A percentile compares a stretch with the other conserved stretches of the same genome.
These are phyloP conservation scores for Syngnathoides biaculeatus DNA, from an alignment of 2,113 vertebrate species.

Conservation along the genomic window DNA sequence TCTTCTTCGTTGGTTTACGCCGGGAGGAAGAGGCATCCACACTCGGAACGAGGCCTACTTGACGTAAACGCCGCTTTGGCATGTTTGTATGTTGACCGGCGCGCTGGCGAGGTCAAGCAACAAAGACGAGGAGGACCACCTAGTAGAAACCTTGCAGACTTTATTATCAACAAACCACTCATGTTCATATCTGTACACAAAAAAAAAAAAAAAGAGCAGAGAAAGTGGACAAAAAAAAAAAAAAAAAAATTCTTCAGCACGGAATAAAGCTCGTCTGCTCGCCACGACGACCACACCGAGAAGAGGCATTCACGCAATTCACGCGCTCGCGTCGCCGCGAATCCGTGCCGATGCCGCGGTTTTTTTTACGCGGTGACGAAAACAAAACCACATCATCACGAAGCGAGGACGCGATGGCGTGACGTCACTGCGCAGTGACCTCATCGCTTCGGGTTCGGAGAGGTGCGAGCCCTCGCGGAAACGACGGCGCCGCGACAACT, in stretches of 20 bases:
- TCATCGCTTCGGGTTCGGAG: neutral
- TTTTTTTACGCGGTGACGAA: neutral
- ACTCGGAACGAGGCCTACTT: too few relatives aligned
- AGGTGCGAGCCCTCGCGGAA: too few relatives aligned
- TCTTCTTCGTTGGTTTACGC: too few relatives aligned
- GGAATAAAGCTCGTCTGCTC: conserved; percentile 31
- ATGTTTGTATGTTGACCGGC: too few relatives aligned
- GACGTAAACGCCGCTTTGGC: too few relatives aligned
- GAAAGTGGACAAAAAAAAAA: conserved; percentile 71
- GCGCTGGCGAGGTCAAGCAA: neutral
- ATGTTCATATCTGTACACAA: conserved; percentile 85
- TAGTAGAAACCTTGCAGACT: conserved; percentile 87
- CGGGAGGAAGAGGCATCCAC: too few relatives aligned
- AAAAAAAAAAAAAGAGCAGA: conserved; percentile 50
- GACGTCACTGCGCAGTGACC: neutral
- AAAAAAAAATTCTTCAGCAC: conserved; percentile 39
- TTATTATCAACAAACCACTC: conserved; percentile 94
- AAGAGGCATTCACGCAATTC: conserved; percentile 3
- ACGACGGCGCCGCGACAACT: neutral
- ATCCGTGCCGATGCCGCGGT: neutral
- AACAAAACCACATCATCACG: neutral
- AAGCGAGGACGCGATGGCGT: neutral
- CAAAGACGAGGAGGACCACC: neutral
- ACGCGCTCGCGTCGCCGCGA: neutral
- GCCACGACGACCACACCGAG: conserved; percentile 25